A percentile compares a stretch with the other conserved stretches of the same genome.
These are phyloP conservation scores for Manis pentadactyla DNA, from an alignment of 2,797 vertebrate genomes.

Conservation along the genomic window DNA sequence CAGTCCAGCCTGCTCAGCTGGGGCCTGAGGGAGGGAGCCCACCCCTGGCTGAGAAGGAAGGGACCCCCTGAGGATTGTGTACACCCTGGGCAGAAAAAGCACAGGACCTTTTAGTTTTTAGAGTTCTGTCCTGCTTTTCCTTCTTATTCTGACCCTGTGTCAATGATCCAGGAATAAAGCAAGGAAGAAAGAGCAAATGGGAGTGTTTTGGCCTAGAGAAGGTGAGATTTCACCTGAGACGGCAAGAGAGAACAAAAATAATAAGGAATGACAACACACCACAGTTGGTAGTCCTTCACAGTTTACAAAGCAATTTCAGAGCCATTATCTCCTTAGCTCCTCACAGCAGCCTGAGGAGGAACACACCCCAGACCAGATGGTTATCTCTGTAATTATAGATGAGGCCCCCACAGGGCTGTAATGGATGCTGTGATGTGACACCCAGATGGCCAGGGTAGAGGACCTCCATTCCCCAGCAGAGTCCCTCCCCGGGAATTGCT, in stretches of 20 bases:
- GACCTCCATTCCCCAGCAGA: background rate
- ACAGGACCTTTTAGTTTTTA: background rate
- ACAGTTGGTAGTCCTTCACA: background rate
- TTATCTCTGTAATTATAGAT: background rate
- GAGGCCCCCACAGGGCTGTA: background rate
- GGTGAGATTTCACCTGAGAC: background rate
- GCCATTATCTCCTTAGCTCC: background rate
- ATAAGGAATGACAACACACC: background rate
- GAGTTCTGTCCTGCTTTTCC: background rate
- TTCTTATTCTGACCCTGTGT: background rate
- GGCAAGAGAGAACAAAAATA: background rate
- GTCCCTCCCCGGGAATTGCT: background rate
- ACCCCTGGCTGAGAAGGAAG: too few relatives aligned
- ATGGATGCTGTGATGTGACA: background rate
- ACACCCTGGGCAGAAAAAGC: background rate
- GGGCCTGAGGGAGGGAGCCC: rapidly evolving
- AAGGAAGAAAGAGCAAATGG: background rate
- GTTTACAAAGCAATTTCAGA: background rate
- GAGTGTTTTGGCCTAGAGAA: background rate
- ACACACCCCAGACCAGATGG: rapidly evolving
- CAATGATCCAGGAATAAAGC: background rate
- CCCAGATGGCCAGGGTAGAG: background rate
- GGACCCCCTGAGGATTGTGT: background rate
- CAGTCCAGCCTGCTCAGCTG: background rate
- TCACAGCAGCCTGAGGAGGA: background rate